phyloP scores from a whole-genome alignment of 2,797 vertebrate genomes.

The Micropoecilia bifurca region DNA sequence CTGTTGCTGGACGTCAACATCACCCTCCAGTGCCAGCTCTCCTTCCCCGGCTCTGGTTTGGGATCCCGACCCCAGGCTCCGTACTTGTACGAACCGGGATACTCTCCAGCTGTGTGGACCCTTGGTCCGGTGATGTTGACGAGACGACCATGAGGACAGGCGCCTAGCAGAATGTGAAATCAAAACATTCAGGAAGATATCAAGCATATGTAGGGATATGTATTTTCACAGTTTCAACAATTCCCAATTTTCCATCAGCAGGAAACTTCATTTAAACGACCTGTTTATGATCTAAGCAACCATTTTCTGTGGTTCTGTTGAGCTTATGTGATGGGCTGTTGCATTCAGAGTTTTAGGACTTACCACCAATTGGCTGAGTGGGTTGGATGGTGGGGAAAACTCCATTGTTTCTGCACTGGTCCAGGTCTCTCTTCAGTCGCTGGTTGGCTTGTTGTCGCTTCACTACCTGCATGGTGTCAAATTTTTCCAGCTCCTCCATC shows the following conservation, averaged over 20 bases:
- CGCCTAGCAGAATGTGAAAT: conserved; percentile 42
- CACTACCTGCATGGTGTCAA: conserved; percentile 69
- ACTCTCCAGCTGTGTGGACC: conserved; percentile 68
- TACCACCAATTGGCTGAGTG: conserved; percentile 44
- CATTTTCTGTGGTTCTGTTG: no score
- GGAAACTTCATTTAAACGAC: not conserved
- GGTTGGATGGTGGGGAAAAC: conserved; percentile 13
- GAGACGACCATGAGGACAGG: conserved; percentile 66
- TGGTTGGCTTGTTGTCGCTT: conserved; percentile 61
- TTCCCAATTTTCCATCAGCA: not conserved
- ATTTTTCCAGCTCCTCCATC: conserved; percentile 66
- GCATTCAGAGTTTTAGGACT: not conserved
- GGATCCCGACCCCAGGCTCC: conserved; percentile 83
- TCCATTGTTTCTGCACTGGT: conserved; percentile 52
- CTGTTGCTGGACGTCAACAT: conserved; percentile 65
- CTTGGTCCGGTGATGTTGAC: conserved; percentile 59
- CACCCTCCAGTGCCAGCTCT: conserved; percentile 79
- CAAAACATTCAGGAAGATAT: not conserved
- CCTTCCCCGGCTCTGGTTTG: conserved; percentile 69
- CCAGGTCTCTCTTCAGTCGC: conserved; percentile 67
- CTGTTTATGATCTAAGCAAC: not conserved
- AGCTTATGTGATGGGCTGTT: not conserved
- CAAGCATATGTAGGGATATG: not conserved
- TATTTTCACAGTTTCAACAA: not conserved
- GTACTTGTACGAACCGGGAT: conserved; percentile 61